phyloP scores from a whole-genome alignment of 2,888 invertebrate species.

The Chaitophorus viminalis region DNA sequence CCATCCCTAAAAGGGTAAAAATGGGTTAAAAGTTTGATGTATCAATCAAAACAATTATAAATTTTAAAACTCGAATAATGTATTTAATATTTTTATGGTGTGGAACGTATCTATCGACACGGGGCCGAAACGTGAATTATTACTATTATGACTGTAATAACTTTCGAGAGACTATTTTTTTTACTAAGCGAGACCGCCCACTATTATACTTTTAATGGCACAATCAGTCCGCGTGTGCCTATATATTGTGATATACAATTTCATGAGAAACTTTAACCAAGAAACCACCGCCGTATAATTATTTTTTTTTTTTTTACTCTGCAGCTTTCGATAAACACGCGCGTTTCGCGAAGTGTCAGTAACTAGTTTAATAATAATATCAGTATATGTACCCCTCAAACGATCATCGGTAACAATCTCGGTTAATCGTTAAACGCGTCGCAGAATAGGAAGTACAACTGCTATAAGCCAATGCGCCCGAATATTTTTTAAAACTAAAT shows the following conservation, averaged over 20 bases:
- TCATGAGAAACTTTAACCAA: constrained; percentile 18
- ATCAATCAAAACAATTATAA: no score
- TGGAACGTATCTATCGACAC: no score
- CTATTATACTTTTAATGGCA: background rate
- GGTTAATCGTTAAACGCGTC: constrained; percentile 1
- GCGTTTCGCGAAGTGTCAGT: background rate
- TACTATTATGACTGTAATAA: no score
- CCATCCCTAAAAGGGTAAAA: no score
- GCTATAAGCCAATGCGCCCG: background rate
- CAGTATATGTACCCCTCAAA: background rate
- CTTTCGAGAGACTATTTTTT: background rate
- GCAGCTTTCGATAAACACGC: background rate
- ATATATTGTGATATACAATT: background rate
- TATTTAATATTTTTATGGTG: no score
- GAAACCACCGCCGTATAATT: background rate
- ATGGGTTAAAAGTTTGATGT: no score
- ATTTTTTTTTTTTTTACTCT: background rate
- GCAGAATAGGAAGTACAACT: background rate
- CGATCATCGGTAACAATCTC: background rate
- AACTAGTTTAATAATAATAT: background rate
- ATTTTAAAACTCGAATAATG: no score
- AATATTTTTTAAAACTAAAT: constrained; percentile 4
- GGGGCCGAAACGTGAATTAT: no score
- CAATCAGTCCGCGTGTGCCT: background rate
- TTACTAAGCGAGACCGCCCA: background rate